Evolutionary conservation across 2,888 invertebrate species (phyloP).

Genomic region (Syritta pipiens): DNA sequence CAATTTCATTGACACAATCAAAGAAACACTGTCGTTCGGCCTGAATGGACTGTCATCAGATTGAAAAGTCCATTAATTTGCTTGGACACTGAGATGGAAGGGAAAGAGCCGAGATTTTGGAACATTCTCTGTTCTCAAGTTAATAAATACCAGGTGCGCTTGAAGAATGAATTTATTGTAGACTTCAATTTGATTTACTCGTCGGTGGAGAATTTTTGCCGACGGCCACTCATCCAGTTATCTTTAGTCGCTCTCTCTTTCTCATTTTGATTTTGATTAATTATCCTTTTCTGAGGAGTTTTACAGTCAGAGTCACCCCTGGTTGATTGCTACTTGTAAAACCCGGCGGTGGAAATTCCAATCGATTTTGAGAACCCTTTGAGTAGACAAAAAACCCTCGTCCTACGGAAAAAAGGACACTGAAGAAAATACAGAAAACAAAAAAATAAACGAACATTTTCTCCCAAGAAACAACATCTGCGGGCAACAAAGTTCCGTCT

Average conservation of each 20-base stretch:
- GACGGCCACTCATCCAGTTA: constrained; percentile 39
- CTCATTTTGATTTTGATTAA: constrained; percentile 69
- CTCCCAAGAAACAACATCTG: constrained; percentile 54
- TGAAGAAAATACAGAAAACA: not conserved
- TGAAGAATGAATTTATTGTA: constrained; percentile 13
- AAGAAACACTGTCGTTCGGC: constrained; percentile 70
- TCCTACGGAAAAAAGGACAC: not conserved
- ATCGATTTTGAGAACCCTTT: constrained; percentile 64
- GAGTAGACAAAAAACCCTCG: not conserved
- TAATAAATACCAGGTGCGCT: constrained; percentile 60
- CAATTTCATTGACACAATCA: constrained; percentile 64
- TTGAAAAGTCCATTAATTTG: constrained; percentile 72
- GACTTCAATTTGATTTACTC: constrained; percentile 52
- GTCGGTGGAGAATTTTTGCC: constrained; percentile 17
- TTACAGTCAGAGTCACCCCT: constrained; percentile 44
- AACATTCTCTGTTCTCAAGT: no score
- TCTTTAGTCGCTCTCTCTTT: no score
- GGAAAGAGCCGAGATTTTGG: no score
- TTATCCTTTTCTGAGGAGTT: constrained; percentile 54
- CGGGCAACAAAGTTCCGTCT: constrained; percentile 50
- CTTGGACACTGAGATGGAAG: not conserved
- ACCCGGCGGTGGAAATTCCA: constrained; percentile 55
- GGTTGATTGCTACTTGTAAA: constrained; percentile 17
- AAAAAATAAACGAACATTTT: constrained; percentile 25
- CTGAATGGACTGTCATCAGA: constrained; percentile 71